A percentile compares a stretch with the other conserved stretches of the same genome.
phyloP scores from a whole-genome alignment of 2,797 vertebrate species.

The Eospalax fontanierii region DNA sequence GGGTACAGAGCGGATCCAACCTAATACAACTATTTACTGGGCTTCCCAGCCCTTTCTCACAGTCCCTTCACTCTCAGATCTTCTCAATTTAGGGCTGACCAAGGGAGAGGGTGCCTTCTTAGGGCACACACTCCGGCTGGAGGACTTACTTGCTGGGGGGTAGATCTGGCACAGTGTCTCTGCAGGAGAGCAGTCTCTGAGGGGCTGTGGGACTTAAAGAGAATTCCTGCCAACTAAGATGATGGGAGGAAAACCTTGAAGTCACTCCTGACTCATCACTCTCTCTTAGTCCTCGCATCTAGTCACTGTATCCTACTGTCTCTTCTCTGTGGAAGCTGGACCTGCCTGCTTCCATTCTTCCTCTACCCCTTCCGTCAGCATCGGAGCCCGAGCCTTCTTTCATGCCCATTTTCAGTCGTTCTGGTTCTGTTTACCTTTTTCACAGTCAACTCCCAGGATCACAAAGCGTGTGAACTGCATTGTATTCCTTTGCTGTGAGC shows the following conservation, averaged over 20 bases:
- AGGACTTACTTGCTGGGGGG: not conserved
- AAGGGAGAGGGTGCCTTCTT: not conserved
- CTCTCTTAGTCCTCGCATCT: not conserved
- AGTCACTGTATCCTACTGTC: not conserved
- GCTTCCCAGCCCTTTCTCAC: not conserved
- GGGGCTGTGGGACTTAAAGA: not conserved
- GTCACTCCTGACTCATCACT: not conserved
- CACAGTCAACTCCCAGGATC: not conserved
- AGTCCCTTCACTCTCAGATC: not conserved
- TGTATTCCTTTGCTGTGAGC: not conserved
- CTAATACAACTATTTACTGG: not conserved
- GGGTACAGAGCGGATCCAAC: no score
- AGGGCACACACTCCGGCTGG: not conserved
- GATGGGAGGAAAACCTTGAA: constrained; percentile 28
- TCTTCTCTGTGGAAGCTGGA: constrained; percentile 5
- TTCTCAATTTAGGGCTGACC: not conserved
- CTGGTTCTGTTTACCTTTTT: not conserved
- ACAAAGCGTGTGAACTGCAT: not conserved
- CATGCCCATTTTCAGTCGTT: not conserved
- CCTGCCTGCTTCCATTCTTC: not conserved
- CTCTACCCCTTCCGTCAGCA: not conserved
- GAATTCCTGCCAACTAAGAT: not conserved
- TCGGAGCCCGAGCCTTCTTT: not conserved
- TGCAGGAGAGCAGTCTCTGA: not conserved
- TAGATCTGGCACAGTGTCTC: not conserved